These are phyloP conservation scores for Agrochola lychnidis DNA, from an alignment of 2,888 invertebrate species.

Conservation along the genomic window DNA sequence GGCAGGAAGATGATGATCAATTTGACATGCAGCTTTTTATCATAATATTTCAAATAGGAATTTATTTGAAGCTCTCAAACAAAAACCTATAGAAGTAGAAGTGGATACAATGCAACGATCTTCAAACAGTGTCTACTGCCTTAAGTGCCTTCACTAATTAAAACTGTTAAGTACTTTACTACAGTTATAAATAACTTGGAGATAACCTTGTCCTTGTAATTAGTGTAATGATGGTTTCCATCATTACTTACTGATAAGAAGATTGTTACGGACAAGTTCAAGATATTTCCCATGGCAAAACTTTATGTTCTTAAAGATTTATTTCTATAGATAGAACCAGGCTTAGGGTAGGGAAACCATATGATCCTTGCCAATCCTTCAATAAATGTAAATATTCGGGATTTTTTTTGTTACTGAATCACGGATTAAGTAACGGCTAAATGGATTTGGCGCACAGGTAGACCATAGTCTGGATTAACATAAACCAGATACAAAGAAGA, in stretches of 20 bases:
- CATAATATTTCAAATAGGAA: no score
- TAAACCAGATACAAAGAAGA: background rate
- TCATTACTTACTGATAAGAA: slow-evolving; percentile 46
- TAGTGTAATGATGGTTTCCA: slow-evolving; percentile 46
- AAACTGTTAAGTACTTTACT: slow-evolving; percentile 30
- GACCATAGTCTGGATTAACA: background rate
- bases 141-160: slow-evolving; percentile 30
- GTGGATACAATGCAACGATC: background rate
- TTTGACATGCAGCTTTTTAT: background rate
- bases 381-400: background rate
- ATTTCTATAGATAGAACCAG: background rate
- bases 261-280: slow-evolving; percentile 24
- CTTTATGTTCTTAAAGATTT: background rate
- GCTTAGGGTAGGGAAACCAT: no score
- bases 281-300: slow-evolving; percentile 8
- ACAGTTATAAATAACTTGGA: slow-evolving; percentile 54
- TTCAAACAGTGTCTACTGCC: background rate
- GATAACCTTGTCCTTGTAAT: slow-evolving; percentile 63
- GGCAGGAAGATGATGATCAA: background rate
- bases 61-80: background rate
- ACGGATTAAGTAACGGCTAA: background rate
- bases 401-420: background rate
- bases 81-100: background rate
- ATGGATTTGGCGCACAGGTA: background rate
- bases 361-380: background rate